phyloP scores from a whole-genome alignment of 1,140 invertebrate species.

The Lineus longissimus region DNA sequence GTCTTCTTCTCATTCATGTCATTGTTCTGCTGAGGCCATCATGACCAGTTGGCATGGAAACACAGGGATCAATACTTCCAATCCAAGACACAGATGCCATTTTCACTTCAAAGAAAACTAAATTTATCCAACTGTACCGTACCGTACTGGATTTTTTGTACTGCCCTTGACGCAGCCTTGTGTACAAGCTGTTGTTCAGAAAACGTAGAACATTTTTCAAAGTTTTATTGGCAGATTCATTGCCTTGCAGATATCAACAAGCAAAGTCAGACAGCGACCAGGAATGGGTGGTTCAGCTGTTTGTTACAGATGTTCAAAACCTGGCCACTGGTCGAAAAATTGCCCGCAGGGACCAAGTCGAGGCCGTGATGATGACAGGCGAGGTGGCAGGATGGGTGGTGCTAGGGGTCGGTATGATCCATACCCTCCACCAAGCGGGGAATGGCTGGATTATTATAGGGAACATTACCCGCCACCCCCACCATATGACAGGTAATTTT shows the following conservation, averaged over 20 bases:
- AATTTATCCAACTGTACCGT: not conserved
- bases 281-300: constrained; percentile 93
- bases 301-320: constrained; percentile 88
- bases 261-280: constrained; percentile 83
- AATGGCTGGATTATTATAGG: constrained; percentile 17
- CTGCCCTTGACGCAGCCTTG: no score
- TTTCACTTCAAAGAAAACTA: not conserved
- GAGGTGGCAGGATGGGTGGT: no score
- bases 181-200: no score
- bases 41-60: not conserved
- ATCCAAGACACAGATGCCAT: not conserved
- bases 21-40: not conserved
- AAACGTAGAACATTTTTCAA: no score
- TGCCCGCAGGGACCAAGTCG: constrained; percentile 61
- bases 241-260: constrained; percentile 79
- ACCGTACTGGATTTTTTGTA: no score
- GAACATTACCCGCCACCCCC: constrained; percentile 33
- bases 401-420: not conserved
- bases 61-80: not conserved
- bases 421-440: not conserved
- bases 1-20: constrained; percentile 70
- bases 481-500: constrained; percentile 35
- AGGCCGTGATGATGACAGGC: not conserved
- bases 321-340: constrained; percentile 87
- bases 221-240: no score